phyloP scores from a whole-genome alignment of 64 coral and sea anemone genomes.

The Montipora cactus region DNA sequence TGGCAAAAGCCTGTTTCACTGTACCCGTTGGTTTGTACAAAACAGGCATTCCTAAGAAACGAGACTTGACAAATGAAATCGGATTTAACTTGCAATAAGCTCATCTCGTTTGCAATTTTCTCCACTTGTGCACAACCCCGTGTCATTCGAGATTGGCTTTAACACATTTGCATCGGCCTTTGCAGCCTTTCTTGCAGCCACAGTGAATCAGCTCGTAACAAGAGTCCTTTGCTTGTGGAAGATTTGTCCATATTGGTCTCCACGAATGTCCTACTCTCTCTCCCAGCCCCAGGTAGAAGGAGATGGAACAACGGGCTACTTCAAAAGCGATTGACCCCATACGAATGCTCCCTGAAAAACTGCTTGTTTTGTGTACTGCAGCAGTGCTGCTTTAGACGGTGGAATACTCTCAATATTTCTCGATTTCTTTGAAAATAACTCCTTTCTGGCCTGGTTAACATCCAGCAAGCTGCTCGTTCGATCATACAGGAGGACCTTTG shows the following conservation, averaged over 20 bases:
- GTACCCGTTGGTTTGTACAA: too few relatives aligned
- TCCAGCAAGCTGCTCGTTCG: not conserved
- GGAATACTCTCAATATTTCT: not conserved
- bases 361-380: not conserved
- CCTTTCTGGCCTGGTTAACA: not conserved
- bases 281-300: not conserved
- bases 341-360: not conserved
- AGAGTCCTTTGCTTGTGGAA: not conserved
- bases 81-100: too few relatives aligned
- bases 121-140: not conserved
- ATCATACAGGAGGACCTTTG: not conserved
- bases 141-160: constrained; percentile 28
- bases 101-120: not conserved
- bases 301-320: not conserved
- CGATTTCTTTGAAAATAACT: constrained; percentile 6
- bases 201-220: too few relatives aligned
- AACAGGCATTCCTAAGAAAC: too few relatives aligned
- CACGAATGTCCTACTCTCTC: not conserved
- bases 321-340: not conserved
- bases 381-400: not conserved
- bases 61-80: too few relatives aligned
- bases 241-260: not conserved
- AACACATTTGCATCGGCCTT: constrained; percentile 5
- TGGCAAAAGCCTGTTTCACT: too few relatives aligned
- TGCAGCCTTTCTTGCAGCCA: too few relatives aligned